These are phyloP conservation scores for Drosophila kurseongensis DNA, from an alignment of 1,140 invertebrate genomes.

Conservation along the genomic window DNA sequence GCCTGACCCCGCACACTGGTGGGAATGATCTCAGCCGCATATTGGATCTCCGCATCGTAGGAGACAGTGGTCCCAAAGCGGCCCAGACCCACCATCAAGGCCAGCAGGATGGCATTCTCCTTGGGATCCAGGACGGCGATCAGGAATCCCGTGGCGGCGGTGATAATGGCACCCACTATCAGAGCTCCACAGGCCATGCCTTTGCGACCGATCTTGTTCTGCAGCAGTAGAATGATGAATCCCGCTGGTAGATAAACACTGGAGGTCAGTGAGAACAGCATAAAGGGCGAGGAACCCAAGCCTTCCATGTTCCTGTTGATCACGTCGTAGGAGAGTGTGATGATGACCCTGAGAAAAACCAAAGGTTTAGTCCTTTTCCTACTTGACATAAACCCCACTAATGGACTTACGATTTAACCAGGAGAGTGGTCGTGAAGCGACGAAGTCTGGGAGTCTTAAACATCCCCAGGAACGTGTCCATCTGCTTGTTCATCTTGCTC, in stretches of 20 bases:
- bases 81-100: constrained; percentile 85
- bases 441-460: constrained; percentile 85
- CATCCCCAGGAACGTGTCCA: constrained; percentile 84
- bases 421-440: constrained; percentile 85
- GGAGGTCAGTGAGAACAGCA: constrained; percentile 86
- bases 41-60: constrained; percentile 87
- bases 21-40: constrained; percentile 88
- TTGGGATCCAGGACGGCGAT: constrained; percentile 64
- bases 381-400: fast-evolving
- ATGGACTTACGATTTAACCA: constrained; percentile 86
- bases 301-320: constrained; percentile 87
- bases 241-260: constrained; percentile 86
- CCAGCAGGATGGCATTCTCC: constrained; percentile 65
- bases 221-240: constrained; percentile 85
- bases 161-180: constrained; percentile 85
- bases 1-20: constrained; percentile 87
- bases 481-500: constrained; percentile 40
- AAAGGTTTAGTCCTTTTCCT: neutral
- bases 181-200: constrained; percentile 86
- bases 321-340: constrained; percentile 87
- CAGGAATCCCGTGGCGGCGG: constrained; percentile 71
- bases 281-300: constrained; percentile 86
- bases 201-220: constrained; percentile 86
- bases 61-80: constrained; percentile 87
- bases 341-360: constrained; percentile 85